Base-by-base conservation (phyloP, 1,140 invertebrate genomes). In the Cyphomyrmex costatus region DNA sequence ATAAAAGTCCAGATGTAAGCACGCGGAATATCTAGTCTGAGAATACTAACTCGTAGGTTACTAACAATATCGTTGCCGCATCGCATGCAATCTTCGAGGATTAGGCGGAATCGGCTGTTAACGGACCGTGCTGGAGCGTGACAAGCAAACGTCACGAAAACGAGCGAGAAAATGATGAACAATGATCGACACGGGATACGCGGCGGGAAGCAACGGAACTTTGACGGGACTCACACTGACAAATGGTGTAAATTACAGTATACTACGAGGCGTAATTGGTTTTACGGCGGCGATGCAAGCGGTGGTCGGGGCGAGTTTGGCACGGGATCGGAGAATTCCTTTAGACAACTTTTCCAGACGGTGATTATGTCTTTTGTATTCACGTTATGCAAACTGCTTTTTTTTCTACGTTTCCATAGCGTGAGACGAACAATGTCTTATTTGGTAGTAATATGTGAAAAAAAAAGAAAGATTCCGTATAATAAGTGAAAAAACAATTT, bases 321-420 rank as follows among this genome's bases (percentile, higher is more conserved):
- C 77, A 33, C 77, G 46, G 77, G 56, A 68, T 53, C 77, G 14
- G 42, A 14, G 77, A 68, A 73, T 58, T 73, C 66, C 19, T 71
- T 60, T 36, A 21, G 33, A n/a, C n/a, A 73, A 82, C 79, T 73
- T 58, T 65, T 53, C 63, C 66, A 73, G 46, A 2, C 53, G 79
- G 24, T 66, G 36, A 71, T 82, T 73, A 73, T 36, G 51, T 82
- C 66, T 46, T 82, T 82, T 82, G 65, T 82, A 73, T 82, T 51
- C 68, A 27, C 65, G 63, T 80, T 80, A 70, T 70, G 63, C 46
- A 68, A 80, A 80, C 46, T 53, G 70, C 36, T 66, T 51, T 71
- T 30, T n/a, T 82, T 65, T 71, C 36, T 51, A 30, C 19, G 46
- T n/a, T 61, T 79, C 24, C 33, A 60, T 24, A 27, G 21, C 33